Base-by-base conservation (phyloP, 2,113 vertebrate species). In the Mustelus asterias region DNA sequence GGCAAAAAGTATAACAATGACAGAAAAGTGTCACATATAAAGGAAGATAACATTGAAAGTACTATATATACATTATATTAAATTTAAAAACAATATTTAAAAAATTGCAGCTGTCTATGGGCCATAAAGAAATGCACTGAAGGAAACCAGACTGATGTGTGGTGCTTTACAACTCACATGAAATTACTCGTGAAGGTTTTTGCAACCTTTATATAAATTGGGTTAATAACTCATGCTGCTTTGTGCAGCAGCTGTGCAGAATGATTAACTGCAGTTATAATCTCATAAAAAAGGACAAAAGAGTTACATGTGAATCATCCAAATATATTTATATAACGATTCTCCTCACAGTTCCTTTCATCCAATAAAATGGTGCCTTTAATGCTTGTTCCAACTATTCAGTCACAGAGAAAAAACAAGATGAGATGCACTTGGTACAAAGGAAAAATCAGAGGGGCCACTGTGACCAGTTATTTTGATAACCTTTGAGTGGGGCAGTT, bases 211-310 rank as follows among this genome's bases (percentile, higher is more conserved):
- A 70, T 94, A 48, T 72, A 95, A 95, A 54, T 65, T 48, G 67
- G 13, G 41, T 95, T 72, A 44, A 95, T 95, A 72, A 72, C 94
- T 72, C 69, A 72, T 72, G 41, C 37, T 54, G 94, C 8, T 22
- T 33, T 95, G 67, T 70, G 41, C 93, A 72, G 69, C 67, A 95
- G 48, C 94, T 65, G 63, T 93, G n/a, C n/a, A n/a, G 65, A 93
- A 65, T 93, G 54, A 93, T 65, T 93, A 65, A 65, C 33, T 37
- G 60, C 16, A 37, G 89, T 37, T 65, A 93, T 67, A 93, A 93
- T 93, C 58, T 65, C 60, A 93, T 65, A 65, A 63, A 37, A 58
- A 93, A 93, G 58, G 89, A 93, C 26, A 93, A 93, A 65, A 93
- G 5, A 60, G 33, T 33, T 65, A 93, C 29, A n/a, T 90, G 11